Percentiles rank a stretch among this genome's conserved stretches.
Evolutionary conservation across 2,113 vertebrate genomes (phyloP).

Genomic region (Chaetorhynchus papuensis): DNA sequence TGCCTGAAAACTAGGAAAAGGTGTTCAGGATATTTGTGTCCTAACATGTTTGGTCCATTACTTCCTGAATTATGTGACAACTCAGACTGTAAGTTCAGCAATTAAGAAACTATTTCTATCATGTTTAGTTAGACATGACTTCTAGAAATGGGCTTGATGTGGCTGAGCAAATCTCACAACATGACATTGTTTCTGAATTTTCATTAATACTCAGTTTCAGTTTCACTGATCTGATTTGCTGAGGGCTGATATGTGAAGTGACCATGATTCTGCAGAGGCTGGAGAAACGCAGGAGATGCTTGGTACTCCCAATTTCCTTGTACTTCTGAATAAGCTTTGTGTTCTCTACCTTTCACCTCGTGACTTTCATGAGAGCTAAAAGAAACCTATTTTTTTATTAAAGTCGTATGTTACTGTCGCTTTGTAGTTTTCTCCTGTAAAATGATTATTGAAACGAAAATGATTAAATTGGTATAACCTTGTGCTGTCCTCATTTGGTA

Average conservation of each 20-base stretch:
- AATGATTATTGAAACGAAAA: neutral
- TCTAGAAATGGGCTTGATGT: neutral
- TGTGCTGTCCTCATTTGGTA: neutral
- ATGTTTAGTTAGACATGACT: neutral
- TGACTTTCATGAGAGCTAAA: neutral
- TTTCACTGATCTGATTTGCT: neutral
- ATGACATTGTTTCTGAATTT: neutral
- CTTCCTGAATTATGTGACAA: neutral
- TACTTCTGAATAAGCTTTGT: neutral
- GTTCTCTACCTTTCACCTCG: neutral
- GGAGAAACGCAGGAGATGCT: neutral
- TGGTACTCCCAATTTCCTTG: neutral
- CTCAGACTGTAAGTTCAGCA: neutral
- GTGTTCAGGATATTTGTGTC: neutral
- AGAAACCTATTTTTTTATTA: neutral
- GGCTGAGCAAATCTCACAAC: neutral
- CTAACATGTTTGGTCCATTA: neutral
- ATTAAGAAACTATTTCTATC: neutral
- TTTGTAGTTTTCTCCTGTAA: neutral
- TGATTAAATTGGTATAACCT: constrained; percentile 6
- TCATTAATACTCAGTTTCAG: neutral
- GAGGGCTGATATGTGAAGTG: neutral
- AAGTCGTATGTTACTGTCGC: neutral
- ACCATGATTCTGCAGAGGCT: neutral
- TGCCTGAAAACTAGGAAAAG: neutral